Evolutionary conservation across 1,140 invertebrate species (phyloP), one percentile per base, ranked within the genome.

Genomic region (Cyclina sinensis): DNA sequence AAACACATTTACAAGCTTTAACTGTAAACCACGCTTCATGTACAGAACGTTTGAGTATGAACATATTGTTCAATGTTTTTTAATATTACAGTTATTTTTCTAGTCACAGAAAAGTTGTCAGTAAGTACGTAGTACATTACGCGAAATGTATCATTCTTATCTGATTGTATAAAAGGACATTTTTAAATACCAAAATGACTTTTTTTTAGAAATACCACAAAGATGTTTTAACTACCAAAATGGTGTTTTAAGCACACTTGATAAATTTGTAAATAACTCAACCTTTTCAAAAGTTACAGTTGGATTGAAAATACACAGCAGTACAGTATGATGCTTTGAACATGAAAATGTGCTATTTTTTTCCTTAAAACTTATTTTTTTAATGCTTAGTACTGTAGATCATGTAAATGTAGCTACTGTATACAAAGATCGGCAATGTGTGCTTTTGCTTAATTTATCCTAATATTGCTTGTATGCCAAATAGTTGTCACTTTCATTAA

Each of bases 341-440:
- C 16, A 3, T 27, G 2, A 27, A 70, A 70, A 70, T 70, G 65
- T 70, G 65, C 65, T 70, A 70, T 12, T 35, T 35, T 70, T 70
- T 70, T 37, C 7, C 7, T 65, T 65, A 57, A 35, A 37, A 37
- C 32, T 70, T 37, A 37, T 70, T 32, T 37, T 37, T 70, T 18
- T n/a, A n/a, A 37, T 70, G 54, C 24, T 37, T 70, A 70, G 35
- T 37, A 37, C 2, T 16, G 30, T 70, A 70, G 57, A 24, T 62
- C 24, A 62, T 62, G 16, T 70, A 70, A 70, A 70, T 70, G 65
- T 70, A 70, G 35, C 65, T 37, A 51, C 24, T 74, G 24, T 70
- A 68, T 87, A 51, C 39, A 37, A 78, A 48, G 43, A 46, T 87
- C 76, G 62, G 70, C 73, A 87, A 80, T 80, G 62, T 70, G 54